Percentiles rank a stretch among this genome's conserved stretches.
Conservation (phyloP, 2,888 invertebrate genomes). For the Acronicta aceris region DNA sequence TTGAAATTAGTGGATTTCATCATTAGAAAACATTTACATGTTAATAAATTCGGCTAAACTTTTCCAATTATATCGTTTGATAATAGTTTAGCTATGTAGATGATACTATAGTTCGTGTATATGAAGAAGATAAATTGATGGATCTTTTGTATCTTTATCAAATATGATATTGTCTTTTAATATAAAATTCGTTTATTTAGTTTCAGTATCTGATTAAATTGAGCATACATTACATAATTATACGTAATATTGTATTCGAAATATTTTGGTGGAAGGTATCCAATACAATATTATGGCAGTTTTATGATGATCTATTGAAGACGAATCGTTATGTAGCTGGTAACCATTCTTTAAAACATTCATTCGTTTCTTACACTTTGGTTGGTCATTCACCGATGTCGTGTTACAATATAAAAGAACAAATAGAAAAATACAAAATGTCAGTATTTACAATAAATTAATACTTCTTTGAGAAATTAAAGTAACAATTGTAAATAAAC, state of each 20-base stretch:
- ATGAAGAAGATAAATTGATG: conserved; percentile 10
- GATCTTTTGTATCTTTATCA: conserved; percentile 27
- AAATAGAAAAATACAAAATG: conserved; percentile 49
- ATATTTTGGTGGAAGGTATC: conserved; percentile 12
- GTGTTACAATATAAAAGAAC: conserved; percentile 33
- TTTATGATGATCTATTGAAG: conserved; percentile 24
- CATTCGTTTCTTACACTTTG: conserved; percentile 26
- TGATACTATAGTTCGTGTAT: conserved; percentile 13
- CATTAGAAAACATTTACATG: background rate
- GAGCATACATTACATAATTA: conserved; percentile 45
- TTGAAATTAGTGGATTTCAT: background rate
- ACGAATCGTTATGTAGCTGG: conserved; percentile 19
- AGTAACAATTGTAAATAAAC: conserved; percentile 61
- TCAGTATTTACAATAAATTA: conserved; percentile 62
- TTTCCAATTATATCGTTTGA: conserved; percentile 1
- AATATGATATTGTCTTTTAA: conserved; percentile 51
- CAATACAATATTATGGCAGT: conserved; percentile 37
- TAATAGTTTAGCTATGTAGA: conserved; percentile 18
- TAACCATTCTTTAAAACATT: conserved; percentile 31
- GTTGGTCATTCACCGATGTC: conserved; percentile 27
- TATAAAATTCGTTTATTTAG: conserved; percentile 52
- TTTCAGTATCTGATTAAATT: conserved; percentile 46
- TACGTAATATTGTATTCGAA: conserved; percentile 25
- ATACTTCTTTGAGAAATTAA: conserved; percentile 56
- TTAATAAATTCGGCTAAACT: background rate